These are phyloP conservation scores for Itoplectis maculator DNA, from an alignment of 2,888 invertebrate species.

Conservation along the genomic window DNA sequence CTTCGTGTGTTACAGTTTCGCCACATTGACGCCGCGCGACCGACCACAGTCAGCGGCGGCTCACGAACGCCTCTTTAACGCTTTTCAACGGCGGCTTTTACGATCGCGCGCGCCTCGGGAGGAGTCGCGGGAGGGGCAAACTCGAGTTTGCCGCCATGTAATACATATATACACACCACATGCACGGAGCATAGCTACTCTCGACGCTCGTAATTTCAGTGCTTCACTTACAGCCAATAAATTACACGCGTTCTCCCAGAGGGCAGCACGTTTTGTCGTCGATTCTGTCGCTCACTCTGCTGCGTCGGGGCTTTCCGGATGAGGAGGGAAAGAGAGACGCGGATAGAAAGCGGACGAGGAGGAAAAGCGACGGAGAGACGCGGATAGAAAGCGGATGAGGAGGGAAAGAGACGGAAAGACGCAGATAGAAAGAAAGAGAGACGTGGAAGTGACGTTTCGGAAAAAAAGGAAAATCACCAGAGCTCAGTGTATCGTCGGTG, in stretches of 20 bases:
- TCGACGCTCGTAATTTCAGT: conserved; percentile 53
- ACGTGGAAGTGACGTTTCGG: too few species aligned
- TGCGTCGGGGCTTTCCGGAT: conserved; percentile 16
- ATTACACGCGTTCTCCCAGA: conserved; percentile 56
- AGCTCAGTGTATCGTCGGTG: conserved; percentile 15
- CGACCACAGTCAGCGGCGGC: conserved; percentile 27
- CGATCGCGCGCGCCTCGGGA: conserved; percentile 28
- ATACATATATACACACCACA: not conserved
- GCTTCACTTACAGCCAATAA: conserved; percentile 69
- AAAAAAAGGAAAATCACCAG: conserved; percentile 12
- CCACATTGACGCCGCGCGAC: not conserved
- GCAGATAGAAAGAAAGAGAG: too few species aligned
- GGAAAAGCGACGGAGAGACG: not conserved
- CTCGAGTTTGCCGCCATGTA: not conserved
- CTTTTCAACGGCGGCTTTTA: conserved; percentile 40
- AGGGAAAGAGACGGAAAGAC: not conserved
- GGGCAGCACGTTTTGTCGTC: conserved; percentile 32
- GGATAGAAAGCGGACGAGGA: not conserved
- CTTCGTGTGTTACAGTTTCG: conserved; percentile 9
- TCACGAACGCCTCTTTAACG: conserved; percentile 50
- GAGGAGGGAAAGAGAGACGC: not conserved
- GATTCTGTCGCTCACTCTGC: conserved; percentile 42
- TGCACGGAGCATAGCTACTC: not conserved
- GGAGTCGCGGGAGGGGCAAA: not conserved
- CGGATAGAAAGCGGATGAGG: not conserved